Evolutionary conservation across 2,888 invertebrate genomes (phyloP).

Genomic region (Cloeon dipterum): DNA sequence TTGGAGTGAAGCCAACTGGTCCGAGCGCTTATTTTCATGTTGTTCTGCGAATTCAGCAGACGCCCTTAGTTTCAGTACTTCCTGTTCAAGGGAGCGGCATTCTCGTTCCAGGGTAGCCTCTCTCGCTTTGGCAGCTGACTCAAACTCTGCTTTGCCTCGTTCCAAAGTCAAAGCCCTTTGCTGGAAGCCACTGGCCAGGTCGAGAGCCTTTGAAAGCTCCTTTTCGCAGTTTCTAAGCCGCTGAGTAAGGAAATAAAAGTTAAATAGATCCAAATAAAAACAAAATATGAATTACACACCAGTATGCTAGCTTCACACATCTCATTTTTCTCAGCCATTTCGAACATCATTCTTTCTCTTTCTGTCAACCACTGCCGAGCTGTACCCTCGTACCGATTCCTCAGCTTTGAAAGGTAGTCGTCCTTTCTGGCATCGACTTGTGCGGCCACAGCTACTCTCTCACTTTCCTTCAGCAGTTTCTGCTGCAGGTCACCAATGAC

Average conservation of each 20-base stretch:
- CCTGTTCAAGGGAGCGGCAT: background rate
- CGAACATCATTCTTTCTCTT: constrained; percentile 23
- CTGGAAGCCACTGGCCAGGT: constrained; percentile 40
- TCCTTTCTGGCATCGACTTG: constrained; percentile 57
- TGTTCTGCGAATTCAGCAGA: background rate
- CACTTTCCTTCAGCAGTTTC: constrained; percentile 49
- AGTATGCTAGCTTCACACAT: background rate
- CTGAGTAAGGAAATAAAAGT: constrained; percentile 11
- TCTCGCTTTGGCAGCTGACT: background rate
- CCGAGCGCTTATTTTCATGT: background rate
- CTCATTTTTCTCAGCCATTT: constrained; percentile 18
- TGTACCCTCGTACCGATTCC: constrained; percentile 11
- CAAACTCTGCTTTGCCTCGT: constrained; percentile 14
- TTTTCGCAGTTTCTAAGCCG: constrained; percentile 36
- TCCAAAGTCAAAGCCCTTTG: constrained; percentile 34
- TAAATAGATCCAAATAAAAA: no score
- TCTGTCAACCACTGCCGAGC: constrained; percentile 14
- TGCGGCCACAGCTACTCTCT: constrained; percentile 53
- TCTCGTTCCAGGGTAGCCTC: background rate
- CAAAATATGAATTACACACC: no score
- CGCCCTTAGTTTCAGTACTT: background rate
- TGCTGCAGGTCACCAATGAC: constrained; percentile 50
- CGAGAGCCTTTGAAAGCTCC: constrained; percentile 47
- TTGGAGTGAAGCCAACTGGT: background rate
- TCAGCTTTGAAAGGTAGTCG: constrained; percentile 14